Evolutionary conservation across 2,797 vertebrate species (phyloP).

Genomic region (Dipus sagitta): DNA sequence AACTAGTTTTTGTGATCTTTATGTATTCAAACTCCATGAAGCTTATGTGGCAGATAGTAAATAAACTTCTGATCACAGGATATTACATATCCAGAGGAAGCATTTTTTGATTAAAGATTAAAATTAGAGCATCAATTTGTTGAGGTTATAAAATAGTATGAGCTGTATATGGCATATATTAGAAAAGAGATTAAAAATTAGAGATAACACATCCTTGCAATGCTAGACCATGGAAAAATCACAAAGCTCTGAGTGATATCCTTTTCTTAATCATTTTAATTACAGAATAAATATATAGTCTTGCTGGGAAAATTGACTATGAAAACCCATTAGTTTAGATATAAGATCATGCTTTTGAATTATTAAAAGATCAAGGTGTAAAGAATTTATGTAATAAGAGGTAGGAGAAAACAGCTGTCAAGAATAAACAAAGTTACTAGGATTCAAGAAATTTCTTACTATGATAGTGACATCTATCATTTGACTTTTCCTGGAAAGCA

Average conservation of each 20-base stretch:
- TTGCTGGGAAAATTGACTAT: not conserved
- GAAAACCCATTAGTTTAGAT: not conserved
- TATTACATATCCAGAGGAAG: fast-evolving
- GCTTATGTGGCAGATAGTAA: constrained; percentile 17
- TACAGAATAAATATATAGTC: not conserved
- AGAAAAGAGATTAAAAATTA: not conserved
- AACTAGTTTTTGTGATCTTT: constrained; percentile 55
- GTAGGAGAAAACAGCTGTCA: not conserved
- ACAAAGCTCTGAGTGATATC: not conserved
- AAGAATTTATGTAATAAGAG: not conserved
- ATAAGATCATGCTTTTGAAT: not conserved
- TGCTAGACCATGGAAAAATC: not conserved
- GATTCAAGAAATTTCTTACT: not conserved
- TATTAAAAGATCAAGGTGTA: not conserved
- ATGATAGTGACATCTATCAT: too few relatives aligned
- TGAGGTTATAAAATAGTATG: not conserved
- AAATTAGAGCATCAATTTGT: not conserved
- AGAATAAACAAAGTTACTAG: not conserved
- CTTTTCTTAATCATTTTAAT: not conserved
- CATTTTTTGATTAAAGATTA: constrained; percentile 45
- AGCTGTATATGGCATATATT: not conserved
- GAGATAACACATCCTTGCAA: not conserved
- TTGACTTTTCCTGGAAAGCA: too few relatives aligned
- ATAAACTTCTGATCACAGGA: not conserved
- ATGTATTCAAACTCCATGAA: not conserved